Evolutionary conservation across 2,797 vertebrate species (phyloP).

Genomic region (Sebastes aleutianus): DNA sequence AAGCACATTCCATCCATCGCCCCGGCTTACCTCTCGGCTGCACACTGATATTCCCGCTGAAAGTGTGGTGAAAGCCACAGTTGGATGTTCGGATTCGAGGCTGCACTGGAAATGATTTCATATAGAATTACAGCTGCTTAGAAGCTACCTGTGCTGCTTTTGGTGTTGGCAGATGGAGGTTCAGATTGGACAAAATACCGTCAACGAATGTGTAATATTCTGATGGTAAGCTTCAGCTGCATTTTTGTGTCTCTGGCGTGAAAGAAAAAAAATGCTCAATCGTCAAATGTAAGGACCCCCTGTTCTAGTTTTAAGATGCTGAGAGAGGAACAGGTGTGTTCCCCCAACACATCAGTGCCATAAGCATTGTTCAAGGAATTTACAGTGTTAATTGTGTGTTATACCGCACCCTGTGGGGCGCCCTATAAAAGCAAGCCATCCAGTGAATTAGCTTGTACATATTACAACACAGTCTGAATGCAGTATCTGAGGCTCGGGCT

Average conservation of each 20-base stretch:
- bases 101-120: constrained; percentile 60
- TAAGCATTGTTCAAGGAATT: constrained; percentile 70
- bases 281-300: constrained; percentile 14
- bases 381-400: constrained; percentile 73
- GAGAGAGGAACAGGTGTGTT: constrained; percentile 54
- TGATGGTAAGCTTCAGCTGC: constrained; percentile 22
- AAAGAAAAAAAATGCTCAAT: constrained; percentile 8
- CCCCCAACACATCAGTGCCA: constrained; percentile 35
- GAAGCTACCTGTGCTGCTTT: constrained; percentile 54
- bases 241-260: constrained; percentile 19
- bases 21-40: constrained; percentile 70
- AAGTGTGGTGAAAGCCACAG: constrained; percentile 69
- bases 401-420: constrained; percentile 61
- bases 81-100: constrained; percentile 58
- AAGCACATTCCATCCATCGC: constrained; percentile 81
- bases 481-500: constrained; percentile 49
- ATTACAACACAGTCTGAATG: constrained; percentile 60
- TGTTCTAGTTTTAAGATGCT: constrained; percentile 30
- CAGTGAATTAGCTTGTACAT: constrained; percentile 70
- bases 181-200: constrained; percentile 41
- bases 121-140: constrained; percentile 55
- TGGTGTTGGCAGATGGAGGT: constrained; percentile 48
- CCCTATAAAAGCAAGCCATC: constrained; percentile 68
- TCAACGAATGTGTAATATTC: constrained; percentile 37
- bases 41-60: constrained; percentile 75